Evolutionary conservation across 2,888 invertebrate genomes (phyloP), one percentile per base, ranked within the genome.

Genomic region (Trachelus tabidus): DNA sequence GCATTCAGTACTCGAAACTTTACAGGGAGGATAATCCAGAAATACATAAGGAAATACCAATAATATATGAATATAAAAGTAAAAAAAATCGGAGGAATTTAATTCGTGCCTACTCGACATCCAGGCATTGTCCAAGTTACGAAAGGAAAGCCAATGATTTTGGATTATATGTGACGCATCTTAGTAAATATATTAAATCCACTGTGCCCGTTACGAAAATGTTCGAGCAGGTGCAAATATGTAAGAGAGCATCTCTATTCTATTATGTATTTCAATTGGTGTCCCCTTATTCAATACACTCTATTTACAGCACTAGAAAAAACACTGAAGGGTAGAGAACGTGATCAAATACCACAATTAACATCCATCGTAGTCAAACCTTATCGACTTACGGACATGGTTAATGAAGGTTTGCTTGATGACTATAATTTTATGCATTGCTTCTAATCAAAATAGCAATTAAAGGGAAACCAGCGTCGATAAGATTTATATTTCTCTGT

Each of bases 81-180:
- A 80, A 83, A 6, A 88, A 88, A 34, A 88, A 89, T 86, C 80
- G 89, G 9, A 81, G 89, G 77, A 89, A 90, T 84, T 87, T 90
- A 77, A 83, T 91, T 33, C 88, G 87, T 81, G 91, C 90, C 1
- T 91, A 90, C 78, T 89, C 91, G 11, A 91, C 91, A 3, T 89
- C 91, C 33, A 89, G 89, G 81, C 83, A 90, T 80, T 83, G 89
- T 30, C 87, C 87, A 34, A 89, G 90, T 79, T 90, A 87, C 75
- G 90, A 90, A 81, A 83, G 85, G 78, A 77, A 76, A n/a, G 84
- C 69, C 34, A 85, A 82, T 80, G 83, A 85, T 37, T 89, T 87
- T 81, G 90, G 91, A 69, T 81, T 89, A 11, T 91, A 91, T 73
- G 82, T 89, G 4, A 87, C 85, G 15, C 89, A 90, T 82, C 83